Percentiles rank a stretch among this genome's conserved stretches.
Conservation (phyloP, 92 coral and sea anemone species). For the Siderastrea radians region DNA sequence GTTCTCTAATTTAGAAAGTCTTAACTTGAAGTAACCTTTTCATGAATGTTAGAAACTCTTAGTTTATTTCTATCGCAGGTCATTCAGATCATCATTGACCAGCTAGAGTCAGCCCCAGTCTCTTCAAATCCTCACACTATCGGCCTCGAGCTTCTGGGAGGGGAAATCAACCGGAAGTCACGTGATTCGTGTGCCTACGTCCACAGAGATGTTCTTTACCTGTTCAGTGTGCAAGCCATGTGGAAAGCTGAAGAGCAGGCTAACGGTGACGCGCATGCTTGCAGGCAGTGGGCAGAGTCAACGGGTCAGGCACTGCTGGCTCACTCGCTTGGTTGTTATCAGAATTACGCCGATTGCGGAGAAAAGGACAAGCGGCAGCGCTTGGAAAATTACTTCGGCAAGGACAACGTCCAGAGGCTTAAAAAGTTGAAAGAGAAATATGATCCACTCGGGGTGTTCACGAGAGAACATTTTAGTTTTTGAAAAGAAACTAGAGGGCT, state of each 20-base stretch:
- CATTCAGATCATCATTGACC: constrained; percentile 18
- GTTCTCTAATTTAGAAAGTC: too few species aligned
- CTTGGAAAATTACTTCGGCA: constrained; percentile 31
- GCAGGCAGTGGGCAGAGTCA: constrained; percentile 32
- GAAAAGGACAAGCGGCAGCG: constrained; percentile 3
- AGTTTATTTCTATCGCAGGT: neutral
- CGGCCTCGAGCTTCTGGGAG: constrained; percentile 46
- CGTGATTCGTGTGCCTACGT: constrained; percentile 42
- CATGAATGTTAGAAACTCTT: neutral
- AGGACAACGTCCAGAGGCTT: neutral
- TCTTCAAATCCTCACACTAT: constrained; percentile 19
- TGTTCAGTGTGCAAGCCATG: constrained; percentile 37
- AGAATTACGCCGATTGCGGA: constrained; percentile 48
- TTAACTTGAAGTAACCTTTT: neutral
- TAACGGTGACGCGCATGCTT: constrained; percentile 22
- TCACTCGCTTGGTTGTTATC: constrained; percentile 43
- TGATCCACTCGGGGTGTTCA: constrained; percentile 38
- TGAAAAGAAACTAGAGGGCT: neutral
- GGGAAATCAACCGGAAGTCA: constrained; percentile 38
- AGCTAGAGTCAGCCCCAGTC: constrained; percentile 33
- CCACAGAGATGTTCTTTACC: constrained; percentile 40
- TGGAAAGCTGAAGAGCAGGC: constrained; percentile 47
- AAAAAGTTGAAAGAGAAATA: constrained; percentile 16
- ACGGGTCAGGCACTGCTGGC: constrained; percentile 36
- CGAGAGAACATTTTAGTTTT: constrained; percentile 26